Evolutionary conservation across 2,888 invertebrate species (phyloP), one percentile per base, ranked within the genome.

Genomic region (Arctia plantaginis): DNA sequence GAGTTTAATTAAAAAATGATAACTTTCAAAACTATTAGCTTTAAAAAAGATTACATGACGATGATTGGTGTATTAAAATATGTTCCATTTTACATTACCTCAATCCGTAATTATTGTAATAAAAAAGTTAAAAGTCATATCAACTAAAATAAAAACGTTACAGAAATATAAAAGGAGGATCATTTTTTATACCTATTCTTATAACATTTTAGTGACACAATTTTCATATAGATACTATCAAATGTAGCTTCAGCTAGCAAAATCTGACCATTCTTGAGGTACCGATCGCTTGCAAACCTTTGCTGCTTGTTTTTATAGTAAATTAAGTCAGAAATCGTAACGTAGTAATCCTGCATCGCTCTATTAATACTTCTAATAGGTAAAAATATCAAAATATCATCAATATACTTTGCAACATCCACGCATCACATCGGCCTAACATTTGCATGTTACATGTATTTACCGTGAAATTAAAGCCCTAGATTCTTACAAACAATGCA

Each of bases 341-440:
- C 12, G 27, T 23, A 13, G 12, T 18, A 47, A 35, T 51, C 65
- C 75, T 75, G 75, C 75, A 75, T 75, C 71, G 75, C 71, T 68
- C 75, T 75, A 75, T n/a, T 23, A 65, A 66, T 69, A 55, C 27
- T 64, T 66, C 18, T 65, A 39, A 10, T 23, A 51, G 18, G 18
- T 47, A 27, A 51, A 33, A 55, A 69, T 69, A 15, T 13, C 30
- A 55, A 35, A 44, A 55, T 41, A 12, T 8, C 0, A 55, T 10
- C 10, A 23, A 23, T 6, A 18, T 39, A 39, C 39, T 39, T 39
- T 3, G 12, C 12, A 4, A 39, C 39, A 10, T n/a, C n/a, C n/a
- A n/a, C n/a, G n/a, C n/a, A n/a, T n/a, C n/a, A n/a, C n/a, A n/a
- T n/a, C n/a, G n/a, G 20, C 47, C 47, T 47, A 20, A 20, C 10